Evolutionary conservation across 2,888 invertebrate species (phyloP), one percentile per base, ranked within the genome.

Genomic region (Tuta absoluta): DNA sequence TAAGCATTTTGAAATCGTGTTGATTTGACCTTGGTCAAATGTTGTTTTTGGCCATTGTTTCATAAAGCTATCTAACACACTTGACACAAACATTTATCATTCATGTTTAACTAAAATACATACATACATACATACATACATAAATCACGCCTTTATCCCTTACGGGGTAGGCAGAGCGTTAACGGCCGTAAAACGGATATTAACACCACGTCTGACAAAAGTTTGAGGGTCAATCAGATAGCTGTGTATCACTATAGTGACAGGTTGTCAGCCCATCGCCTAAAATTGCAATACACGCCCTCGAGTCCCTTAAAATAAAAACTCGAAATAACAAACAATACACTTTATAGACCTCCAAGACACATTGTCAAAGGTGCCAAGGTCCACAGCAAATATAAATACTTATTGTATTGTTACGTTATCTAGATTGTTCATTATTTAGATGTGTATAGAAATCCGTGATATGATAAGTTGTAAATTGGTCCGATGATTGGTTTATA

Each of bases 351-450:
- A 45, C 45, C 45, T 41, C 41, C 3, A 41, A 41, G 14, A 14
- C 3, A 41, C 12, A 45, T 45, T 45, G 45, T 45, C 45, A 45
- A 45, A 45, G 45, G 45, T 45, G 45, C 45, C 45, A 45, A 45
- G 45, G 45, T n/a, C 45, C 45, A 17, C 28, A 2, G 28, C 28
- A 33, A 45, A 17, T 5, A 45, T 17, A 45, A 45, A 45, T 17
- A 11, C 45, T 45, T n/a, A 45, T 45, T 45, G 45, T 45, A 45
- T 45, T 45, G 45, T 45, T 17, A n/a, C 4, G 45, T 14, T 24
- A 53, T 53, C 53, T 48, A 53, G 21, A 23, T 53, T 24, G 53
- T 53, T 53, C 12, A 53, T 53, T 12, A 53, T 17, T 51, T 41
- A 41, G 41, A 41, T 14, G 45, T 7, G 5, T 45, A 45, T 17